phyloP scores from a whole-genome alignment of 64 coral and sea anemone species.

The Stichodactyla helianthus region DNA sequence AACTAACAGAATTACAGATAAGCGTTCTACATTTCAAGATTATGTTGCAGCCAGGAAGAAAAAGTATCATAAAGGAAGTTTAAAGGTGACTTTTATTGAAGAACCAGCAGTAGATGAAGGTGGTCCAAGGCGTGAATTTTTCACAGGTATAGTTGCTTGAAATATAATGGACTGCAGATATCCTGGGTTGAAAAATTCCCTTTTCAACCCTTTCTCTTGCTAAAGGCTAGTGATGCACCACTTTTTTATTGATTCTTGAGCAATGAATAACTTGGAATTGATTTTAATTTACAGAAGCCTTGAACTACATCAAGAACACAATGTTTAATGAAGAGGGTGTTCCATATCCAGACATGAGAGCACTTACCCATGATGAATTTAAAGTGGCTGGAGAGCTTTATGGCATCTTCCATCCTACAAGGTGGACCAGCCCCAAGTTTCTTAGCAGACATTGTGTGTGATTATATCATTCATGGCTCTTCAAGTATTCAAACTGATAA shows the following conservation, averaged over 20 bases:
- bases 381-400: conserved; percentile 25
- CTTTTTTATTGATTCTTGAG: background rate
- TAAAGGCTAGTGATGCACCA: no score
- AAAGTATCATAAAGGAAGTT: background rate
- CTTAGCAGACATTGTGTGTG: conserved; percentile 32
- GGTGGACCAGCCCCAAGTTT: conserved; percentile 42
- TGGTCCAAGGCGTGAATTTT: no score
- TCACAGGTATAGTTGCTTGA: no score
- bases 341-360: conserved; percentile 47
- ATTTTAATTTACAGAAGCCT: conserved; percentile 39
- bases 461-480: conserved; percentile 50
- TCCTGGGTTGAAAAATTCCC: no score
- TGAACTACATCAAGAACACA: conserved; percentile 38
- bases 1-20: background rate
- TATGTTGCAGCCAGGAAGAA: background rate
- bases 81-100: background rate
- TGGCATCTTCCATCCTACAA: conserved; percentile 24
- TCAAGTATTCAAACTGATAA: conserved; percentile 50
- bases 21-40: background rate
- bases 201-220: no score
- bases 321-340: conserved; percentile 54
- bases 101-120: no score
- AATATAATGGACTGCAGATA: no score
- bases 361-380: conserved; percentile 64
- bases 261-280: conserved; percentile 1